Conservation (phyloP, 2,797 vertebrate species). For the Podargus strigoides region DNA sequence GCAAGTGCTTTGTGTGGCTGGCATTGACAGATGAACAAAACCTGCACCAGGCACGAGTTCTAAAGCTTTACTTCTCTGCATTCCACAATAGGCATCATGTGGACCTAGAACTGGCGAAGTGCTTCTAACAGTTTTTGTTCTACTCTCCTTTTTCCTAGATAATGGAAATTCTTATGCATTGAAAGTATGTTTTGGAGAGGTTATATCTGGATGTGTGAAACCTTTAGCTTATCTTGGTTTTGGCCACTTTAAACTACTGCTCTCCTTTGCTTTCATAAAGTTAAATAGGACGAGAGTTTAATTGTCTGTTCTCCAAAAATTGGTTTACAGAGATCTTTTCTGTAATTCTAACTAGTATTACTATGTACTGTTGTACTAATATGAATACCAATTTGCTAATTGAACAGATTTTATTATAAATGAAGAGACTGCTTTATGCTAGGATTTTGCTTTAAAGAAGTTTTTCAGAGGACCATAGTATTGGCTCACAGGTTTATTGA, state of each 20-base stretch:
- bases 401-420: neutral
- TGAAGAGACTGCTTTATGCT: neutral
- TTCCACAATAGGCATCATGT: neutral
- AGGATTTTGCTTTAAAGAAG: neutral
- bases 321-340: neutral
- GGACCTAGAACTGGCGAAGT: neutral
- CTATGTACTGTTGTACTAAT: neutral
- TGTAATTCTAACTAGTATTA: neutral
- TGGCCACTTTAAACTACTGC: no score
- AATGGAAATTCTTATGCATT: neutral
- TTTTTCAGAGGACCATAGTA: neutral
- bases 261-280: no score
- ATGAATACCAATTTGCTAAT: neutral
- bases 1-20: neutral
- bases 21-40: neutral
- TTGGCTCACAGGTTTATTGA: neutral
- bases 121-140: neutral
- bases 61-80: neutral
- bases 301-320: neutral
- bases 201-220: neutral
- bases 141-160: neutral
- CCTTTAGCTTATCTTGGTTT: neutral
- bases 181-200: neutral
- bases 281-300: neutral
- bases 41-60: neutral